phyloP scores from a whole-genome alignment of 2,797 vertebrate species.

The Loriculus beryllinus region DNA sequence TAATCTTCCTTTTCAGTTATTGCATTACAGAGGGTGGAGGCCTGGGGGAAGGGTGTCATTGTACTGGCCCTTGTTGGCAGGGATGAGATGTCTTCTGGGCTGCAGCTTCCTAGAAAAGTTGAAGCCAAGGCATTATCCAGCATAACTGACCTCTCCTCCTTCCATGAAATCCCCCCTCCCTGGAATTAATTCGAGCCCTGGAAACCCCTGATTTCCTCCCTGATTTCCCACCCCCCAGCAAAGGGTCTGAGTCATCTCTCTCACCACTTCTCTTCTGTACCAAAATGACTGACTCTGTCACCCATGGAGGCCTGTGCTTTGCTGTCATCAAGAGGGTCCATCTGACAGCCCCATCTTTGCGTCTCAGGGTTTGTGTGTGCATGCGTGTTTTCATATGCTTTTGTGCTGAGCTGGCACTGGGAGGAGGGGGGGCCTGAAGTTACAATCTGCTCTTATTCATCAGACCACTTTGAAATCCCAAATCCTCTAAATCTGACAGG shows the following conservation, averaged over 20 bases:
- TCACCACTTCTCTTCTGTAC: background rate
- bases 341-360: background rate
- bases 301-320: background rate
- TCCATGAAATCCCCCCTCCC: background rate
- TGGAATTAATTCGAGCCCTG: background rate
- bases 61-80: conserved; percentile 10
- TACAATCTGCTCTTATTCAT: conserved; percentile 48
- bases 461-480: conserved; percentile 21
- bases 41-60: conserved; percentile 21
- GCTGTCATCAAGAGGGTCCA: background rate
- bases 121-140: conserved; percentile 44
- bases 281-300: background rate
- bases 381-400: conserved; percentile 3
- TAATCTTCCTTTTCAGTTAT: background rate
- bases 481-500: conserved; percentile 30
- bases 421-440: conserved; percentile 31
- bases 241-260: background rate
- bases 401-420: background rate
- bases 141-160: background rate
- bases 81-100: conserved; percentile 29
- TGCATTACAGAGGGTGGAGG: conserved; percentile 12
- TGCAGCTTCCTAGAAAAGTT: conserved; percentile 45
- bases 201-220: conserved; percentile 5
- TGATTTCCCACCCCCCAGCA: background rate
- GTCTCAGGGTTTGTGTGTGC: background rate